phyloP scores from a whole-genome alignment of 2,113 vertebrate species.

The Dicaeum eximium region DNA sequence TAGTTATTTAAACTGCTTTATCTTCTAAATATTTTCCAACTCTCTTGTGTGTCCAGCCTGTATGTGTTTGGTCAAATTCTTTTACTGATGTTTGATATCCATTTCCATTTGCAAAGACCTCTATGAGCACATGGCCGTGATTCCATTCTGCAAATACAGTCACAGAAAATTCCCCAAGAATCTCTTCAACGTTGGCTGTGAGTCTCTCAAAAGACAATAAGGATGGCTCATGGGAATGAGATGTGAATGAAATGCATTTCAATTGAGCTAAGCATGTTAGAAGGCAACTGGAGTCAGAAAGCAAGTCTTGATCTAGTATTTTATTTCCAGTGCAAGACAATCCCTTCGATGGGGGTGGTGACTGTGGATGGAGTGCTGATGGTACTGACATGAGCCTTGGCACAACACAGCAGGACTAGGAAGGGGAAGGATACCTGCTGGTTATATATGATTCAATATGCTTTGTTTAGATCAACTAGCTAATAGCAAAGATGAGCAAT shows the following conservation, averaged over 20 bases:
- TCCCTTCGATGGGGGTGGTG: neutral
- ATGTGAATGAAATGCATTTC: neutral
- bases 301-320: neutral
- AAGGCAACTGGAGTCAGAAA: neutral
- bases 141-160: neutral
- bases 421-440: neutral
- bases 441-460: neutral
- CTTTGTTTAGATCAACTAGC: neutral
- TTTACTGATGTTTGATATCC: neutral
- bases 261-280: neutral
- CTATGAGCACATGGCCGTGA: neutral
- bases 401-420: neutral
- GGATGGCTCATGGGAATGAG: neutral
- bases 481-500: neutral
- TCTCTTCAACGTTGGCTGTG: accelerated
- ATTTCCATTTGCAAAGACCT: neutral
- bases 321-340: neutral
- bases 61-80: neutral
- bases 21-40: neutral
- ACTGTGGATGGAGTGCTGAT: neutral
- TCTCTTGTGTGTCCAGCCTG: neutral
- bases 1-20: neutral
- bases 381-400: neutral
- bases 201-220: neutral
- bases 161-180: neutral